These are phyloP conservation scores for Akabosia matsudoensis DNA, from an alignment of 1,140 invertebrate species.

Conservation along the genomic window DNA sequence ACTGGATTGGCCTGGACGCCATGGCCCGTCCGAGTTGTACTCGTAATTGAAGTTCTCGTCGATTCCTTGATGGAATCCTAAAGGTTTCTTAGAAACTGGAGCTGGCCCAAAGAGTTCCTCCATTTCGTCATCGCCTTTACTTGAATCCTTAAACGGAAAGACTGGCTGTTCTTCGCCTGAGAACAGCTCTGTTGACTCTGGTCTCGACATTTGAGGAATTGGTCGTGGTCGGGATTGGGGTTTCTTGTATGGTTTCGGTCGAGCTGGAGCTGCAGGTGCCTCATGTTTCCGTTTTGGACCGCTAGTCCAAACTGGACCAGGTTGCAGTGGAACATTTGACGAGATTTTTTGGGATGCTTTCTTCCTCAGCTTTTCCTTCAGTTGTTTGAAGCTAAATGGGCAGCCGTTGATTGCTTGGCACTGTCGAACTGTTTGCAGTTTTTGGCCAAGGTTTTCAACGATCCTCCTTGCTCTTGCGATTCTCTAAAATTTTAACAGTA, in stretches of 20 bases:
- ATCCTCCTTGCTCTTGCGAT: slow-evolving; percentile 29
- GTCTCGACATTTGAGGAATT: not conserved
- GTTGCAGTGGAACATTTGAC: not conserved
- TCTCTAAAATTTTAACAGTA: slow-evolving; percentile 19
- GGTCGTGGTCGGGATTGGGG: not conserved
- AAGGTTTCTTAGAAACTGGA: not conserved
- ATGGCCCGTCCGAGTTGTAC: not conserved
- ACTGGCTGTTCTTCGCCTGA: not conserved
- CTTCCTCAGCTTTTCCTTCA: slow-evolving; percentile 28
- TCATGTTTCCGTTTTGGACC: not conserved
- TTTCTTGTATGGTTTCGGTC: not conserved
- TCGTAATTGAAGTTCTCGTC: not conserved
- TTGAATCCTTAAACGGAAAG: slow-evolving; percentile 6
- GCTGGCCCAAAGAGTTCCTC: slow-evolving; percentile 23
- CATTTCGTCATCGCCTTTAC: slow-evolving; percentile 22
- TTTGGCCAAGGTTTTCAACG: slow-evolving; percentile 13
- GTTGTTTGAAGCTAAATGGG: slow-evolving; percentile 32
- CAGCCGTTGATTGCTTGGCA: slow-evolving; percentile 30
- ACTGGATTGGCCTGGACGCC: not conserved
- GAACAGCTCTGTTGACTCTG: not conserved
- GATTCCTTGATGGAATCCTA: slow-evolving; percentile 3
- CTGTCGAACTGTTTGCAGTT: slow-evolving; percentile 28
- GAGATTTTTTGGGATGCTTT: not conserved
- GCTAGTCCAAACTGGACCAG: not conserved
- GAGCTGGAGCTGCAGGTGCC: not conserved